These are phyloP conservation scores for Euproctis similis DNA, from an alignment of 2,888 invertebrate species.

Conservation along the genomic window DNA sequence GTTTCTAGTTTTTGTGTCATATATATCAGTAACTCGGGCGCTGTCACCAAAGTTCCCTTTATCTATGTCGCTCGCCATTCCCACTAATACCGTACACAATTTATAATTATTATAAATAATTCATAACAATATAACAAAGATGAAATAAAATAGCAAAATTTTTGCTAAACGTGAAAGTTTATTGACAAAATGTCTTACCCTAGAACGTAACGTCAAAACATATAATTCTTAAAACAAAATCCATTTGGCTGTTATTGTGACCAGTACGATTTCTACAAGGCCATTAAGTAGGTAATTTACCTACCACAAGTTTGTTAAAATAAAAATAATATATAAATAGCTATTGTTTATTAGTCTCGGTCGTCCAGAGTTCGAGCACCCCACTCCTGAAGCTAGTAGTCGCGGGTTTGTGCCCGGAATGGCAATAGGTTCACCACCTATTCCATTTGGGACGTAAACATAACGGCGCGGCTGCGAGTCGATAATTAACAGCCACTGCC, in stretches of 20 bases:
- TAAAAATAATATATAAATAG: no score
- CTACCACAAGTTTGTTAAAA: no score
- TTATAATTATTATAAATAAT: conserved; percentile 19
- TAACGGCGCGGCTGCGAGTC: no score
- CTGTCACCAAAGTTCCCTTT: conserved; percentile 59
- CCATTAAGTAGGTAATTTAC: no score
- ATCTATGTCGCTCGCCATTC: conserved; percentile 53
- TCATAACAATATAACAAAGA: conserved; percentile 18
- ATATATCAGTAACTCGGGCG: conserved; percentile 34
- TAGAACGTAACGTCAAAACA: conserved; percentile 22
- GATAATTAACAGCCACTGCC: no score
- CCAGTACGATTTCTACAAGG: no score
- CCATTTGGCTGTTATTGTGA: conserved; percentile 11
- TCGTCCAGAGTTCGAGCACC: no score
- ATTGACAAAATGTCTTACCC: conserved; percentile 32
- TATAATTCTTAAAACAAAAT: conserved; percentile 23
- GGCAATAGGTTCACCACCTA: no score
- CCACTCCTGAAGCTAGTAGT: no score
- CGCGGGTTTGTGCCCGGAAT: no score
- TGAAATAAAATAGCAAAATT: conserved; percentile 29
- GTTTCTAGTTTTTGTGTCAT: conserved; percentile 31
- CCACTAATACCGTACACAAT: conserved; percentile 19
- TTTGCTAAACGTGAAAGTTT: conserved; percentile 10
- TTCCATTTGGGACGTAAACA: no score
- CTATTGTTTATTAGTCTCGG: no score